Percentiles rank a stretch among this genome's conserved stretches.
phyloP scores from a whole-genome alignment of 2,113 vertebrate genomes.

The Menidia beryllina region DNA sequence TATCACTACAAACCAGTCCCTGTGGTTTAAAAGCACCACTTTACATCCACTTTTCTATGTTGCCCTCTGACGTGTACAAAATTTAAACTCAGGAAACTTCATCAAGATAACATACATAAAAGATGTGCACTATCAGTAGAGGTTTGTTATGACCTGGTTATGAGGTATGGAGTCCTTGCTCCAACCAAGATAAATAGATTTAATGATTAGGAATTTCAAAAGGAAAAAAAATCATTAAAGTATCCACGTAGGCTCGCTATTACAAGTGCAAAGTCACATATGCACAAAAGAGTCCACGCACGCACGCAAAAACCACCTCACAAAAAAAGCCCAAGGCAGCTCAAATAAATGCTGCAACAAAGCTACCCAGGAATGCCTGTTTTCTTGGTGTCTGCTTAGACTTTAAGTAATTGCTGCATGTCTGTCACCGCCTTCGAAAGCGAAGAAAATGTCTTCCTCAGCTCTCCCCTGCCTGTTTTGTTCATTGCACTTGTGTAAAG shows the following conservation, averaged over 20 bases:
- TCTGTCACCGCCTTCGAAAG: constrained; percentile 92
- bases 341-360: constrained; percentile 77
- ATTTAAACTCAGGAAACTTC: neutral
- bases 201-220: neutral
- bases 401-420: constrained; percentile 96
- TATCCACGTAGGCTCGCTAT: neutral
- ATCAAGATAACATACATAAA: neutral
- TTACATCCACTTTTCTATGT: neutral
- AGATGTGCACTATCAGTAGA: neutral
- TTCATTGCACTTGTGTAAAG: constrained; percentile 96
- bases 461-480: constrained; percentile 95
- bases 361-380: constrained; percentile 88
- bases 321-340: constrained; percentile 45
- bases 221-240: neutral
- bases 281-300: neutral
- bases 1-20: too few species aligned
- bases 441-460: constrained; percentile 92
- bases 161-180: neutral
- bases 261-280: constrained; percentile 3
- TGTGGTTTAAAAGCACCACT: neutral
- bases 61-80: neutral
- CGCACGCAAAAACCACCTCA: constrained; percentile 14
- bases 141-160: neutral
- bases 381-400: constrained; percentile 92
- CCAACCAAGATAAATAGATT: neutral